Evolutionary conservation across 2,113 vertebrate species (phyloP).

Genomic region (Xerus inauris): DNA sequence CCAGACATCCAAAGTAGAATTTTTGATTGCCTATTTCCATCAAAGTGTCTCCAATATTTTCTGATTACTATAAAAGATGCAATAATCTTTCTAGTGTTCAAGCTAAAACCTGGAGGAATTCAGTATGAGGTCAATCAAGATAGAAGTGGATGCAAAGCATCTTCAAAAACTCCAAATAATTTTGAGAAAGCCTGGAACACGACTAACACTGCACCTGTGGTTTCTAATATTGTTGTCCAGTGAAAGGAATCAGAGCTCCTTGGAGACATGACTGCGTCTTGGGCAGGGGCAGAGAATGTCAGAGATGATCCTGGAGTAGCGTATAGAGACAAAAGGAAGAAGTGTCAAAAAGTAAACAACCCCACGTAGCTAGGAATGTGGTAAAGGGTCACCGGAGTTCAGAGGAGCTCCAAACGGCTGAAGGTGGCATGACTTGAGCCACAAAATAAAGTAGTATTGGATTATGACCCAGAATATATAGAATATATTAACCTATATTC

Average conservation of each 20-base stretch:
- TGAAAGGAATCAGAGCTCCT: background rate
- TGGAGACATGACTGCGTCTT: background rate
- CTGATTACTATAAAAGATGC: background rate
- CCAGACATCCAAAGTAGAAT: background rate
- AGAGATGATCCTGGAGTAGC: background rate
- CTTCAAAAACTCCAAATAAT: background rate
- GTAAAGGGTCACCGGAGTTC: too few relatives aligned
- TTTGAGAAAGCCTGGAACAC: background rate
- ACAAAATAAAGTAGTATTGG: background rate
- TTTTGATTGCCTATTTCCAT: background rate
- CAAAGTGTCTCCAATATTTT: background rate
- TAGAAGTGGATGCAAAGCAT: background rate
- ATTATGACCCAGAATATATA: background rate
- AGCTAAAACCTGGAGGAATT: background rate
- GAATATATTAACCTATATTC: too few relatives aligned
- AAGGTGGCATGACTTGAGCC: background rate
- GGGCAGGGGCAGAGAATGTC: background rate
- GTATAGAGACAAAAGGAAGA: background rate
- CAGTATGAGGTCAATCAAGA: background rate
- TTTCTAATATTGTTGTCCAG: background rate
- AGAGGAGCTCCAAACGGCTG: background rate
- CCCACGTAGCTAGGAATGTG: background rate
- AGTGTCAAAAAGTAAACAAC: background rate
- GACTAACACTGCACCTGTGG: background rate
- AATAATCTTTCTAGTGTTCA: background rate